Evolutionary conservation across 2,113 vertebrate species (phyloP).

Genomic region (Lipotes vexillifer): DNA sequence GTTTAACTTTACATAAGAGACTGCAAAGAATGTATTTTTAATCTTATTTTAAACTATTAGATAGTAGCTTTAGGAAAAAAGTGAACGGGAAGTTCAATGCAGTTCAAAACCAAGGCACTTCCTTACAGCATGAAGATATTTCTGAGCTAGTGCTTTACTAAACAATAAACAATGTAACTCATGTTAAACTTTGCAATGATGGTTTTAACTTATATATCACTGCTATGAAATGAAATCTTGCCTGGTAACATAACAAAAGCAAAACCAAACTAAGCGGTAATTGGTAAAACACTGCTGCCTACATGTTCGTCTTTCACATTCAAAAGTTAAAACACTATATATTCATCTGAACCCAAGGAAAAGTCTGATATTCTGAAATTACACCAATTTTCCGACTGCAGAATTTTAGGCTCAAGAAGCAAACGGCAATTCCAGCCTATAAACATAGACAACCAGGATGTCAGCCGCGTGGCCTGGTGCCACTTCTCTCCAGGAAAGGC

Average conservation of each 20-base stretch:
- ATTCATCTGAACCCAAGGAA: neutral
- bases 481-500: neutral
- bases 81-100: neutral
- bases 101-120: neutral
- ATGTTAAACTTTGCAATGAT: neutral
- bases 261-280: neutral
- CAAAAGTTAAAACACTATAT: neutral
- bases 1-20: neutral
- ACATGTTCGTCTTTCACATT: neutral
- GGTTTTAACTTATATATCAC: neutral
- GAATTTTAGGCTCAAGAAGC: neutral
- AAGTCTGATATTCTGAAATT: constrained; percentile 4
- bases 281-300: neutral
- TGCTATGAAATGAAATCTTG: neutral
- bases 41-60: neutral
- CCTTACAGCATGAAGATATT: too few relatives aligned
- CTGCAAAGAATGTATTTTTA: neutral
- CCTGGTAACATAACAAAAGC: neutral
- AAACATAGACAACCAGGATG: neutral
- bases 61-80: neutral
- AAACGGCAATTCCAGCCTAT: neutral
- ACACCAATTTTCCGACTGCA: neutral
- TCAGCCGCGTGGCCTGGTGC: neutral
- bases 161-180: neutral
- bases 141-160: neutral